A percentile compares a stretch with the other conserved stretches of the same genome.
Conservation (phyloP, 2,113 vertebrate genomes). For the Prinia subflava region DNA sequence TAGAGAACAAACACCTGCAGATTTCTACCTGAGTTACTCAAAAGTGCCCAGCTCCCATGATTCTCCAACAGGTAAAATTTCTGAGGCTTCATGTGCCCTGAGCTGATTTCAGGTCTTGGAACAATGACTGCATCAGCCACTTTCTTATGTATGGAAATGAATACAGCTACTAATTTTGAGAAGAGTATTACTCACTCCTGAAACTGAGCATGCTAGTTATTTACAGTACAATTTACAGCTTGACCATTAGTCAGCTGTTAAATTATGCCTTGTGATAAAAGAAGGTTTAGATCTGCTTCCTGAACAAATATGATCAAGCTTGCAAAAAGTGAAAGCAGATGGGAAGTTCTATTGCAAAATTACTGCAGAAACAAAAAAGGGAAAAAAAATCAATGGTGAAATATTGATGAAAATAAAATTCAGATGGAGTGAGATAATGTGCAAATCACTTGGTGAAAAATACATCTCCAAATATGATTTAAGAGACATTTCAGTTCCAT, state of each 20-base stretch:
- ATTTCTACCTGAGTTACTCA: background rate
- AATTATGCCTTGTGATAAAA: slow-evolving; percentile 13
- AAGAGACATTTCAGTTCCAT: slow-evolving; percentile 51
- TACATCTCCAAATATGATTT: slow-evolving; percentile 53
- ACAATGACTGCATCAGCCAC: background rate
- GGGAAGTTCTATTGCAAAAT: slow-evolving; percentile 47
- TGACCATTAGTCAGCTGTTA: slow-evolving; percentile 38
- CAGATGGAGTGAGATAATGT: slow-evolving; percentile 64
- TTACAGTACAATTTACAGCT: slow-evolving; percentile 1
- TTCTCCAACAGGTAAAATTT: background rate
- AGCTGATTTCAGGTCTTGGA: background rate
- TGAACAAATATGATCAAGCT: slow-evolving; percentile 10
- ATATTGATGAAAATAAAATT: slow-evolving; percentile 54
- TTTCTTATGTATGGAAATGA: background rate
- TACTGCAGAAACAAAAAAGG: slow-evolving; percentile 15
- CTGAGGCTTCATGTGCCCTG: background rate
- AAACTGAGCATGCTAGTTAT: background rate
- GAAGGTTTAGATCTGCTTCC: background rate
- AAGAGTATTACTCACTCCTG: background rate
- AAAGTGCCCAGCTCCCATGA: background rate
- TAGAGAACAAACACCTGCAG: background rate
- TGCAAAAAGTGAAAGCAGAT: slow-evolving; percentile 51
- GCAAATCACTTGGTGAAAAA: slow-evolving; percentile 59
- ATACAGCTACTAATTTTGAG: background rate
- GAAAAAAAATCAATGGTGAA: background rate